Conservation (phyloP, 2,888 invertebrate species). For the Pachliopta kotzebuea region DNA sequence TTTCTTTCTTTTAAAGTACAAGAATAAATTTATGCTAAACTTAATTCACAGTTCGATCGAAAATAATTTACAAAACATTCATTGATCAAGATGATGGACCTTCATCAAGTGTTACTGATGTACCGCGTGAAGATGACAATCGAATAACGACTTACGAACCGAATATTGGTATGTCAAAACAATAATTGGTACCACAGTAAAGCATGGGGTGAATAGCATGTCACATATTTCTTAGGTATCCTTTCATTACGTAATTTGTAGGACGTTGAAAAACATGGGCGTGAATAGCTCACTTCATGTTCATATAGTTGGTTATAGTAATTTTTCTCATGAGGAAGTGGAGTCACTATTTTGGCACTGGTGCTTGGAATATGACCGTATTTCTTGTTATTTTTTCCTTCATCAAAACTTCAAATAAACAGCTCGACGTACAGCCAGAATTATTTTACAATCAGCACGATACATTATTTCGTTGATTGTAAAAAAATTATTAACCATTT, state of each 20-base stretch:
- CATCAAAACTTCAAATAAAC: too few relatives aligned
- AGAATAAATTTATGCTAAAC: background rate
- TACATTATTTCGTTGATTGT: background rate
- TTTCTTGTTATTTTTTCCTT: too few relatives aligned
- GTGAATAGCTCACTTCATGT: too few relatives aligned
- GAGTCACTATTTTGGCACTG: too few relatives aligned
- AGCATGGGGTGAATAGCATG: constrained; percentile 26
- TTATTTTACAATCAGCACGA: background rate
- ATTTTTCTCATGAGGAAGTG: too few relatives aligned
- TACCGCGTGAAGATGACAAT: constrained; percentile 17
- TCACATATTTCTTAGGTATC: background rate
- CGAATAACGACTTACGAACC: constrained; percentile 16
- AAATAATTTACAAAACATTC: constrained; percentile 24
- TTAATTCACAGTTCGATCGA: constrained; percentile 26
- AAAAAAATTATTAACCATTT: background rate
- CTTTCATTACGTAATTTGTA: background rate
- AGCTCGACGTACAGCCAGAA: too few relatives aligned
- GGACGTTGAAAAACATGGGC: too few relatives aligned
- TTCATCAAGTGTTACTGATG: constrained; percentile 11
- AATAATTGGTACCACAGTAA: background rate
- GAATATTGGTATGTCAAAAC: constrained; percentile 18
- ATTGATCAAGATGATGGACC: constrained; percentile 15
- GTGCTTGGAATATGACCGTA: too few relatives aligned
- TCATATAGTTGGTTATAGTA: too few relatives aligned
- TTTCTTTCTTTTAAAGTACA: background rate